These are phyloP conservation scores for Pseudomyrmex gracilis DNA, from an alignment of 1,140 invertebrate species.

Conservation along the genomic window DNA sequence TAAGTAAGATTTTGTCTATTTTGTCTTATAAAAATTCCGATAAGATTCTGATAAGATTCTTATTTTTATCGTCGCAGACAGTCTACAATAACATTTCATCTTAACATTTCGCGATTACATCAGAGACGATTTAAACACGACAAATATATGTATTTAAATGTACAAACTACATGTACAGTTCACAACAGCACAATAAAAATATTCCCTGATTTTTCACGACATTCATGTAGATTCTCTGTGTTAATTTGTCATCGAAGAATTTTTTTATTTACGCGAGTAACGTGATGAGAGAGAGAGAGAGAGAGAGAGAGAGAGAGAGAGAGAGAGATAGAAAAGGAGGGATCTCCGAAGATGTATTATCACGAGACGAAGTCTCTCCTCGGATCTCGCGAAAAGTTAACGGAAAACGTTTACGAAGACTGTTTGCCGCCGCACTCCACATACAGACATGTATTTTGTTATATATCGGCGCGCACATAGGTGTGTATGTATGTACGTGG, in stretches of 20 bases:
- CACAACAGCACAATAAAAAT: too few species aligned
- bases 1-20: slow-evolving; percentile 84
- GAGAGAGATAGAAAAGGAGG: too few species aligned
- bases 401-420: slow-evolving; percentile 9
- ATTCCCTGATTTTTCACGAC: too few species aligned
- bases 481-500: slow-evolving; percentile 2
- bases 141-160: too few species aligned
- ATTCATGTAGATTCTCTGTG: too few species aligned
- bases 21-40: neutral
- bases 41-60: slow-evolving; percentile 6
- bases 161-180: too few species aligned
- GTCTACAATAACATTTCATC: too few species aligned
- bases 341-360: too few species aligned
- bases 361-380: neutral
- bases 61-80: neutral
- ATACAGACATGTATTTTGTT: slow-evolving; percentile 34
- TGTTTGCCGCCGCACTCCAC: slow-evolving; percentile 12
- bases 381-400: neutral
- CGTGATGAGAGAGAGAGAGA: neutral
- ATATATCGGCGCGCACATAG: neutral
- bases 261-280: neutral
- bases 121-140: too few species aligned
- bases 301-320: too few species aligned
- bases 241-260: too few species aligned
- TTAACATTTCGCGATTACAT: too few species aligned